Evolutionary conservation across 2,113 vertebrate genomes (phyloP).

Genomic region (Condylura cristata): DNA sequence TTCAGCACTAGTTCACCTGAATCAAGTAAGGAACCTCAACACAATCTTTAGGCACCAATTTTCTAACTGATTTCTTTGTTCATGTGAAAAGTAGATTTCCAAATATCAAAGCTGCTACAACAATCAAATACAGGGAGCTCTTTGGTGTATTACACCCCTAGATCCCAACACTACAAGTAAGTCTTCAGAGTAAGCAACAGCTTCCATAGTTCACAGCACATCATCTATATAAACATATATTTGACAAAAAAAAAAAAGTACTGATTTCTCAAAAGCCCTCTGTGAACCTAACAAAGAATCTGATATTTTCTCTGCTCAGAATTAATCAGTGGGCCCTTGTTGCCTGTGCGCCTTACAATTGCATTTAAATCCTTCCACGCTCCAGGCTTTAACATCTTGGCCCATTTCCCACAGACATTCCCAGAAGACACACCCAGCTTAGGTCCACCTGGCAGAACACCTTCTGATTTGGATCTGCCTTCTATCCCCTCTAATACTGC

Average conservation of each 20-base stretch:
- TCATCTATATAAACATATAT: no score
- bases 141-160: no score
- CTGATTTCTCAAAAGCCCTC: no score
- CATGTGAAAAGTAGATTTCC: neutral
- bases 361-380: neutral
- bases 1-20: neutral
- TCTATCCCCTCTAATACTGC: no score
- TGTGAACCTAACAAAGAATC: no score
- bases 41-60: neutral
- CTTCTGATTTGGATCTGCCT: neutral
- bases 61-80: neutral
- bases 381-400: neutral
- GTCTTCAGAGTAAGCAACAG: neutral
- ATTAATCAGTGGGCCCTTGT: neutral
- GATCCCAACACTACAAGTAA: no score
- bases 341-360: no score
- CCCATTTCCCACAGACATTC: no score
- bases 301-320: neutral
- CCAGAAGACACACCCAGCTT: neutral
- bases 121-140: neutral
- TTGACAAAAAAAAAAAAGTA: no score
- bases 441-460: accelerated
- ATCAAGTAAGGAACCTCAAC: neutral
- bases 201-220: no score
- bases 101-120: no score